Percentiles rank a stretch among this genome's conserved stretches.
phyloP scores from a whole-genome alignment of 1,140 invertebrate species.

The Aphaenogaster rudis region DNA sequence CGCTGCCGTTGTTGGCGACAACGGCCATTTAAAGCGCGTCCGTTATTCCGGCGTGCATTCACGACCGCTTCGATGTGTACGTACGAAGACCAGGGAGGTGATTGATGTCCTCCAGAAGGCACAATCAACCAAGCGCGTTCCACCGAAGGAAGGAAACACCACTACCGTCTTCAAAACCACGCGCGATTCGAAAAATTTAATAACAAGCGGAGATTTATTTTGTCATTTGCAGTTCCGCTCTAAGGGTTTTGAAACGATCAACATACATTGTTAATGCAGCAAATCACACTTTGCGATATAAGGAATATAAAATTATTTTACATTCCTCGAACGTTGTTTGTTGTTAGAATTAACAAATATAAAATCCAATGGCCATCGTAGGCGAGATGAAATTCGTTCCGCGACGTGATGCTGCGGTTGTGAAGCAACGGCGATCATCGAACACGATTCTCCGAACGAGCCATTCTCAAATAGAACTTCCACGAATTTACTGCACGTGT shows the following conservation, averaged over 20 bases:
- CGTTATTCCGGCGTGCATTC: slow-evolving; percentile 42
- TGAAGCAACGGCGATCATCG: slow-evolving; percentile 5
- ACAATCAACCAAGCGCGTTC: slow-evolving; percentile 61
- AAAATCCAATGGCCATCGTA: neutral
- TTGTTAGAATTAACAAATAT: neutral
- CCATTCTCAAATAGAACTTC: slow-evolving; percentile 45
- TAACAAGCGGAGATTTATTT: slow-evolving; percentile 30
- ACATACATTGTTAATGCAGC: neutral
- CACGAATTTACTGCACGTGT: slow-evolving; percentile 51
- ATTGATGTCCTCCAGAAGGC: slow-evolving; percentile 66
- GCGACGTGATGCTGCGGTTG: neutral
- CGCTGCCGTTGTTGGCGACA: slow-evolving; percentile 41
- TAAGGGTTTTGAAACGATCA: neutral
- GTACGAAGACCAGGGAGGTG: slow-evolving; percentile 57
- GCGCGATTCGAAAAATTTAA: slow-evolving; percentile 22
- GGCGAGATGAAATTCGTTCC: neutral
- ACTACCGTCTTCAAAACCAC: slow-evolving; percentile 22
- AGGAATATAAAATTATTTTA: neutral
- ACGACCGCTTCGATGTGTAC: slow-evolving; percentile 41
- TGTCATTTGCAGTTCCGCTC: slow-evolving; percentile 21
- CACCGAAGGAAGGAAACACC: slow-evolving; percentile 16
- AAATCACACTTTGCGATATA: neutral
- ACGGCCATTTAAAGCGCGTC: slow-evolving; percentile 49
- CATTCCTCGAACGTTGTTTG: neutral
- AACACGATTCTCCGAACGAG: slow-evolving; percentile 35